These are phyloP conservation scores for Euleptes europaea DNA, from an alignment of 2,113 vertebrate species.

Conservation along the genomic window DNA sequence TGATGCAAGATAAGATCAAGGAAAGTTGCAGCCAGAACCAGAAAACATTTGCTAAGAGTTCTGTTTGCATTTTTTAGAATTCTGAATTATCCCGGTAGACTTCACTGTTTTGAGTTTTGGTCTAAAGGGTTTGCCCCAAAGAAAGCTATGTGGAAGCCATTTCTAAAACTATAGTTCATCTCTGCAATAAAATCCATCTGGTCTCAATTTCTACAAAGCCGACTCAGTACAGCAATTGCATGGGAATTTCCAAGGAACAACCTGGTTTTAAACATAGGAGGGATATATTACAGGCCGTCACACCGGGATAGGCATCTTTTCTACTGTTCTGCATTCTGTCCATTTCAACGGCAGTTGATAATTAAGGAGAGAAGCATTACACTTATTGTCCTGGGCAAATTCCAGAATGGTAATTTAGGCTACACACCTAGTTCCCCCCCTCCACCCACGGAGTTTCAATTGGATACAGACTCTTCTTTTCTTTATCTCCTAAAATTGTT, in stretches of 20 bases:
- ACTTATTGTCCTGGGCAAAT: conserved; percentile 12
- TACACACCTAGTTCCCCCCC: conserved; percentile 39
- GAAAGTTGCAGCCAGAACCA: conserved; percentile 57
- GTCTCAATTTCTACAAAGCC: background rate
- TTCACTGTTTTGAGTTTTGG: conserved; percentile 36
- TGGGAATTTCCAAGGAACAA: background rate
- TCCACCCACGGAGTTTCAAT: conserved; percentile 20
- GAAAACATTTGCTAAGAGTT: conserved; percentile 41
- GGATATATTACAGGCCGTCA: background rate
- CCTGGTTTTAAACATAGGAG: background rate
- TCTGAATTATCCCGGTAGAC: conserved; percentile 36
- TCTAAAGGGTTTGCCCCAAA: conserved; percentile 38
- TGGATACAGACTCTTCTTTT: conserved; percentile 32
- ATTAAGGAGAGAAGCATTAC: conserved; percentile 12
- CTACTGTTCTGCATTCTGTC: background rate
- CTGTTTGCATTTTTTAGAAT: conserved; percentile 39
- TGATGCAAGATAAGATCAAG: conserved; percentile 53
- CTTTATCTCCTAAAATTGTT: conserved; percentile 21
- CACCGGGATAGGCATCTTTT: background rate
- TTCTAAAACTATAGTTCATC: background rate
- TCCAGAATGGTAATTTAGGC: background rate
- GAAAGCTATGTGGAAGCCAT: background rate
- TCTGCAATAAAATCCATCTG: background rate
- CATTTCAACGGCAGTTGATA: background rate
- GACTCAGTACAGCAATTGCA: background rate